These are phyloP conservation scores for Pangasius larnaudii DNA, from an alignment of 2,797 vertebrate species.

Conservation along the genomic window DNA sequence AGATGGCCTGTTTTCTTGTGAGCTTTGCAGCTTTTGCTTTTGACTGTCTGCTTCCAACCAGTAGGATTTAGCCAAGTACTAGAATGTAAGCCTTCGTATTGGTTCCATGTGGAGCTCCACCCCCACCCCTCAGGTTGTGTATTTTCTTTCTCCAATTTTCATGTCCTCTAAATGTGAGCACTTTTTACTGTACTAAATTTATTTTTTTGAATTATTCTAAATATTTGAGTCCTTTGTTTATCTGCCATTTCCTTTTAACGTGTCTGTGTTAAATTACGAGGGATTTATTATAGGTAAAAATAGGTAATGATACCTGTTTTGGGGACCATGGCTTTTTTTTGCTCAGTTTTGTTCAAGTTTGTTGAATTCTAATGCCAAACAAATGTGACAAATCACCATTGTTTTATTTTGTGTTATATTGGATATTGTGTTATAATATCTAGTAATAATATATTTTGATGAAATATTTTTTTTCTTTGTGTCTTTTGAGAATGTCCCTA, in stretches of 20 bases:
- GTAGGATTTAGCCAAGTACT: conserved; percentile 37
- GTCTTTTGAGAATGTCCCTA: conserved; percentile 14
- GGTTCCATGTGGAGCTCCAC: conserved; percentile 32
- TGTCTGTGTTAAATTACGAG: conserved; percentile 40
- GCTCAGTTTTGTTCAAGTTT: neutral
- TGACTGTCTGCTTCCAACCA: conserved; percentile 27
- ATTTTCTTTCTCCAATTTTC: conserved; percentile 38
- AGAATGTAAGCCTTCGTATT: conserved; percentile 16
- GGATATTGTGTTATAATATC: neutral
- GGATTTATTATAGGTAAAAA: conserved; percentile 25
- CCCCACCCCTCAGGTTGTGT: neutral
- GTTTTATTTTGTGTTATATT: neutral
- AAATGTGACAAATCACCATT: conserved; percentile 45
- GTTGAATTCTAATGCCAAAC: conserved; percentile 54
- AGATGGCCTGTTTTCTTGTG: conserved; percentile 52
- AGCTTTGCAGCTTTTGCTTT: conserved; percentile 49
- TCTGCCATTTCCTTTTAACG: conserved; percentile 41
- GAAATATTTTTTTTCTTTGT: conserved; percentile 35
- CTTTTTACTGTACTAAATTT: conserved; percentile 61
- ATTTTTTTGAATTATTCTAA: conserved; percentile 11
- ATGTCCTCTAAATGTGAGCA: conserved; percentile 54
- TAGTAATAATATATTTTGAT: conserved; percentile 23
- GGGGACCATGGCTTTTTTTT: conserved; percentile 39
- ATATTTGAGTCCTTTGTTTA: conserved; percentile 31
- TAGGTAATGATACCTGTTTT: conserved; percentile 50